phyloP scores from a whole-genome alignment of 1,140 invertebrate species.

The Hermetia illucens region DNA sequence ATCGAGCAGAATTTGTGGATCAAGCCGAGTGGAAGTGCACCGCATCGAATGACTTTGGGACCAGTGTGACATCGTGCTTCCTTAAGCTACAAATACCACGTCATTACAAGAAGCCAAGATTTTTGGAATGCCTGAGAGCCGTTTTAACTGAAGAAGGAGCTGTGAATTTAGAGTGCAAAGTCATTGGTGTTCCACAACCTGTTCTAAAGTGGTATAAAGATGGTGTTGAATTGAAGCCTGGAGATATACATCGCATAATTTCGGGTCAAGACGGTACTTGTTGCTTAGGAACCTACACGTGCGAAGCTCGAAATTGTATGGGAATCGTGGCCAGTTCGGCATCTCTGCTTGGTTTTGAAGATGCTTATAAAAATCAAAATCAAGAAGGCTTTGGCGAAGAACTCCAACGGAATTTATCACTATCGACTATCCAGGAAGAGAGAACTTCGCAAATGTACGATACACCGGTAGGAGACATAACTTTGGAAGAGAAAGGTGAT shows the following conservation, averaged over 20 bases:
- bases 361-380: constrained; percentile 39
- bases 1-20: constrained; percentile 59
- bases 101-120: constrained; percentile 77
- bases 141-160: constrained; percentile 74
- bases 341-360: constrained; percentile 74
- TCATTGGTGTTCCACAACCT: constrained; percentile 82
- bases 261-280: constrained; percentile 79
- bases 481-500: constrained; percentile 64
- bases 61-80: constrained; percentile 73
- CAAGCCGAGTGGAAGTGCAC: constrained; percentile 86
- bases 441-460: constrained; percentile 76
- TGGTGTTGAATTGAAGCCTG: constrained; percentile 72
- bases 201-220: constrained; percentile 84
- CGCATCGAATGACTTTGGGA: constrained; percentile 74
- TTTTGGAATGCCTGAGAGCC: constrained; percentile 69
- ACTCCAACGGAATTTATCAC: constrained; percentile 57
- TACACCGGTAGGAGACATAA: constrained; percentile 59
- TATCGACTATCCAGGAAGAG: constrained; percentile 84
- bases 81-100: constrained; percentile 70
- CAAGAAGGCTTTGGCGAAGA: constrained; percentile 29
- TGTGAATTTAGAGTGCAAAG: constrained; percentile 85
- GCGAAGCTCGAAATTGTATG: constrained; percentile 87
- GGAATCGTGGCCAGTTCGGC: constrained; percentile 77
- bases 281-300: constrained; percentile 83
- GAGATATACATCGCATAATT: constrained; percentile 81